Evolutionary conservation across 2,888 invertebrate species (phyloP), one percentile per base, ranked within the genome.

Genomic region (Ectemnius continuus): DNA sequence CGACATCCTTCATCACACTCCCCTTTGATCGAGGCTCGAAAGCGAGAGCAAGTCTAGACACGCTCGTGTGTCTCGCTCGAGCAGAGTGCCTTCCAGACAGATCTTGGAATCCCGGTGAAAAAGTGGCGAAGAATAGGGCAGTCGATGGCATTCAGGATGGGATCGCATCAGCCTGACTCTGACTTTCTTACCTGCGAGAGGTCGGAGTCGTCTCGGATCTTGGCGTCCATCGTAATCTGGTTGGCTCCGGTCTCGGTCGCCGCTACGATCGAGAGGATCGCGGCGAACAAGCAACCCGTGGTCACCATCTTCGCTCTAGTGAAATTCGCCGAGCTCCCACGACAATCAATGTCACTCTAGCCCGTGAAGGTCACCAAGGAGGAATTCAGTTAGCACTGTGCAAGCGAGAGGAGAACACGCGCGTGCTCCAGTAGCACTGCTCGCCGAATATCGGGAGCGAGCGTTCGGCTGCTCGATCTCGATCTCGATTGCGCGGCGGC

Each of bases 191-290:
- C 83, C 83, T 83, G 84, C 69, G 90, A 90, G 72, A 91, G 84
- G 68, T 90, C 87, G 74, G 87, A 61, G 68, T 90, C 90, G 58
- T 87, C 88, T 60, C 89, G 86, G 23, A 91, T 90, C 82, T 85
- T 89, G n/a, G 84, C 84, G 73, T 88, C 86, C 52, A 91, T 88
- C 57, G 87, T 84, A 52, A 76, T 70, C 36, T 71, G 75, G 59
- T 58, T 80, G 14, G 83, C 83, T 18, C 70, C 69, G 75, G 63
- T 75, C 36, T 59, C 66, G n/a, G 71, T 74, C 58, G 76, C 76
- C 4, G 65, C 73, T 56, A 67, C 80, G 72, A 72, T 68, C 78
- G 73, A 46, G 59, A 82, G 56, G 48, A 79, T 48, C 71, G 63
- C 67, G 70, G 59, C 58, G 61, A 74, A 67, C 36, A 72, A 56